Conservation (phyloP, 2,113 vertebrate genomes). For the Pluvianellus socialis region DNA sequence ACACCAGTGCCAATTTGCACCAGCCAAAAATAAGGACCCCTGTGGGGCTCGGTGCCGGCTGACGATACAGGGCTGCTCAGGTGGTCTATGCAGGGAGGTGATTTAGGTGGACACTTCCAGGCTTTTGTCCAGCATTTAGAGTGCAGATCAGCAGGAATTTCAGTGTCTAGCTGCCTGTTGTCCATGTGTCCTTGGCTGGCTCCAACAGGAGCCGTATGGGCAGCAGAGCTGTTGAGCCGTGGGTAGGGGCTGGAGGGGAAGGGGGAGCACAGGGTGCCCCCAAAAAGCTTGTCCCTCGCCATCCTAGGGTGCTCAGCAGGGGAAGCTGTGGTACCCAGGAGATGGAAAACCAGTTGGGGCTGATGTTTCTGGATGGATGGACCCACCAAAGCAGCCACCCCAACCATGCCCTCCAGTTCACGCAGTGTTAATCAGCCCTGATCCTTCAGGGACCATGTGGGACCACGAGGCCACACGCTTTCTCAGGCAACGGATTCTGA, state of each 20-base stretch:
- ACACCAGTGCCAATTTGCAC: too few species aligned
- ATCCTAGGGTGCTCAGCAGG: neutral
- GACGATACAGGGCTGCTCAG: neutral
- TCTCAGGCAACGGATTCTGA: neutral
- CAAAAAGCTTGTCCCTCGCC: neutral
- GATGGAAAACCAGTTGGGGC: neutral
- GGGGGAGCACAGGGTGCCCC: neutral
- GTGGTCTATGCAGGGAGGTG: neutral
- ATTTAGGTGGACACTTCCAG: neutral
- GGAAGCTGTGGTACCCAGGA: neutral
- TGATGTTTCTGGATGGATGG: neutral
- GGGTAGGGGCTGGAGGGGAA: neutral
- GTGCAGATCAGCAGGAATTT: neutral
- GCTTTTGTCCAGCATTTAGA: neutral
- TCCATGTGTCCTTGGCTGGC: neutral
- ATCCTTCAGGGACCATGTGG: neutral
- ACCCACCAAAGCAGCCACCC: neutral
- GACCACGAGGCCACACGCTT: rapidly evolving
- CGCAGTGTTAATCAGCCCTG: neutral
- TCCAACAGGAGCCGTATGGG: rapidly evolving
- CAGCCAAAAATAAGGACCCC: neutral
- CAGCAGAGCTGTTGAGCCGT: neutral
- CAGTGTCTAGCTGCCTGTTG: neutral
- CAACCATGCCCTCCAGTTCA: neutral
- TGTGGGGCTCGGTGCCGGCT: rapidly evolving